Evolutionary conservation across 2,888 invertebrate species (phyloP).

Genomic region (Holacanthella duospinosa): DNA sequence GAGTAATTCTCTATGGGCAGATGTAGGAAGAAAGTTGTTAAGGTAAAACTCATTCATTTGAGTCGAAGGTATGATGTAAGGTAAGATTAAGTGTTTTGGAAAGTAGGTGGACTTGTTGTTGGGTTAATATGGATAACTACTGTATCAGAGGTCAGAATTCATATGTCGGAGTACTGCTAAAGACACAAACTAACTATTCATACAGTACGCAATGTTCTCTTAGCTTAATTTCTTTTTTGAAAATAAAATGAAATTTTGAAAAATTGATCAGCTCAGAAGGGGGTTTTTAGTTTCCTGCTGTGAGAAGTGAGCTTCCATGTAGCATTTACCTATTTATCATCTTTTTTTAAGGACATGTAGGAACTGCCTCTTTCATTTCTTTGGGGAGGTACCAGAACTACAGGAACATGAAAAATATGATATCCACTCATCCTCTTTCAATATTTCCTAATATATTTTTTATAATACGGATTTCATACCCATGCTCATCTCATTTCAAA

Average conservation of each 20-base stretch:
- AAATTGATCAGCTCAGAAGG: slow-evolving; percentile 37
- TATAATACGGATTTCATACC: slow-evolving; percentile 11
- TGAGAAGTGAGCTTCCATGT: slow-evolving; percentile 37
- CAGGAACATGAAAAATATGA: slow-evolving; percentile 14
- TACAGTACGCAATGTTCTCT: background rate
- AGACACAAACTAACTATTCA: no score
- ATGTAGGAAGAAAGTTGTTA: background rate
- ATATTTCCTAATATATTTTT: background rate
- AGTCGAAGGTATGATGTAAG: no score
- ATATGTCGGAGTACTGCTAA: slow-evolving; percentile 1
- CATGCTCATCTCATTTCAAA: no score
- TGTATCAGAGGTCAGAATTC: slow-evolving; percentile 32
- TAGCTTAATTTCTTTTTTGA: background rate
- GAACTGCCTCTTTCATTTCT: slow-evolving; percentile 31
- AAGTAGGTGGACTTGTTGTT: slow-evolving; percentile 35
- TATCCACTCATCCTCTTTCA: slow-evolving; percentile 7
- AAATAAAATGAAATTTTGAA: slow-evolving; percentile 22
- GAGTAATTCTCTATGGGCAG: background rate
- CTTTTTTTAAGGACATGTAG: slow-evolving; percentile 26
- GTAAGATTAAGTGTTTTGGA: background rate
- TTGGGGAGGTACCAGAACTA: slow-evolving; percentile 12
- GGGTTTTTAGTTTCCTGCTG: slow-evolving; percentile 38
- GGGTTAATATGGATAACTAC: slow-evolving; percentile 35
- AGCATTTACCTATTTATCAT: slow-evolving; percentile 38
- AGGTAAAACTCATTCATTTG: no score